Base-by-base conservation (phyloP, 2,797 vertebrate genomes). In the Sebastolobus altivelis region DNA sequence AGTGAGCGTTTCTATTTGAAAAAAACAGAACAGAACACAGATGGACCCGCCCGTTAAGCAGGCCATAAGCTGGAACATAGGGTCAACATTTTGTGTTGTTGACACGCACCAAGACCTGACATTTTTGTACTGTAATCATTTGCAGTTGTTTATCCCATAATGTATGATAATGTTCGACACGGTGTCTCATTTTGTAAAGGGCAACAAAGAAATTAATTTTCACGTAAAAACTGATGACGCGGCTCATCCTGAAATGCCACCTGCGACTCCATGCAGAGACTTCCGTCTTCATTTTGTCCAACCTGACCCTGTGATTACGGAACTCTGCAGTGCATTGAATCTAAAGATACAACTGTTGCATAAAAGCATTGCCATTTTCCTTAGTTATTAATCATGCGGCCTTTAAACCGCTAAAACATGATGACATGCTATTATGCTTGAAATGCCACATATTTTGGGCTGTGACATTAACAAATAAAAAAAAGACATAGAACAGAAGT, bases 391-490 rank as follows among this genome's bases (percentile, higher is more conserved):
- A 46, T 68, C 37, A 58, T 74, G n/a, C 83, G 73, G 56, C 84
- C 74, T 85, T 84, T 76, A 80, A 75, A 66, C 78, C 0, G 1
- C 65, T 85, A 72, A 65, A 77, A 87, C 35, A 79, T 52, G 65
- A 81, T 69, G 79, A 69, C 79, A 84, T 86, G 63, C 49, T 79
- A 49, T 85, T 83, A 83, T 38, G 82, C 11, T 79, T 76, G 6
- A 92, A 91, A 92, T 91, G 84, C 40, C 84, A 87, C 68, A 43
- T 82, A 80, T 87, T 88, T 82, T 79, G 9, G 61, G 78, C 83
- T 52, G 6, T 89, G 85, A 83, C 87, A 87, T 88, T 88, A 84
- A 75, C 49, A 74, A 69, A 75, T 38, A 63, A 38, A 70, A 43
- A 62, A 35, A 55, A 81, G 18, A 63, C 29, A 65, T 40, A 12